These are phyloP conservation scores for Apodemus agrarius DNA, from an alignment of 2,797 vertebrate genomes.

Conservation along the genomic window DNA sequence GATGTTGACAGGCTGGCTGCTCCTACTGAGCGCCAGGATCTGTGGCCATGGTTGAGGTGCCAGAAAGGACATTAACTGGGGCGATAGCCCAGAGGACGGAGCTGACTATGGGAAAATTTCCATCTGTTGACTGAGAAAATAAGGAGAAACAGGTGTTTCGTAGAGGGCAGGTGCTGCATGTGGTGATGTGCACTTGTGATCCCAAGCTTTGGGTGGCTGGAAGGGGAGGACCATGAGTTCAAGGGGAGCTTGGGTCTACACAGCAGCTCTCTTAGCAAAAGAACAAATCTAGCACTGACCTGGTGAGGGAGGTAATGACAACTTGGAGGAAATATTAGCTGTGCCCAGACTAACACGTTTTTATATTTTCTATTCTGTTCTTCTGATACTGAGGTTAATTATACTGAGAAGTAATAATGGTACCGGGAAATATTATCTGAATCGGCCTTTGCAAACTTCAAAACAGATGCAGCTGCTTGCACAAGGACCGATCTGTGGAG, in stretches of 20 bases:
- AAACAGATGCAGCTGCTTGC: constrained; percentile 7
- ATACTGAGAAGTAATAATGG: neutral
- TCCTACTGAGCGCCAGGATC: neutral
- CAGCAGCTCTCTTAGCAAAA: neutral
- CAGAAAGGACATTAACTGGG: constrained; percentile 25
- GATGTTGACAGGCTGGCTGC: neutral
- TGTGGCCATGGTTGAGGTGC: constrained; percentile 3
- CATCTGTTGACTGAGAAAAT: neutral
- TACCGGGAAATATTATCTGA: neutral
- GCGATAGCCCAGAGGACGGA: neutral
- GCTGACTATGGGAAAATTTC: neutral
- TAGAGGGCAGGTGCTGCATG: neutral
- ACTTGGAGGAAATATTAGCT: neutral
- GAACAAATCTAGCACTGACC: neutral
- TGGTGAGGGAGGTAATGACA: neutral
- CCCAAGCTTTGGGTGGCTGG: neutral
- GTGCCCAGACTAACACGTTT: constrained; percentile 7
- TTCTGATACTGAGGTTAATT: neutral
- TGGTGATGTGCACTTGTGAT: neutral
- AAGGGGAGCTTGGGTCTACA: neutral
- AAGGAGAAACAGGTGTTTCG: constrained; percentile 22
- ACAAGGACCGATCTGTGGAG: neutral
- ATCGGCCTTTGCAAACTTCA: neutral
- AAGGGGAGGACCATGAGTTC: neutral
- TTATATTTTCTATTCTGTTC: neutral